A percentile compares a stretch with the other conserved stretches of the same genome.
Evolutionary conservation across 1,140 invertebrate genomes (phyloP).

Genomic region (Theocolax elegans): DNA sequence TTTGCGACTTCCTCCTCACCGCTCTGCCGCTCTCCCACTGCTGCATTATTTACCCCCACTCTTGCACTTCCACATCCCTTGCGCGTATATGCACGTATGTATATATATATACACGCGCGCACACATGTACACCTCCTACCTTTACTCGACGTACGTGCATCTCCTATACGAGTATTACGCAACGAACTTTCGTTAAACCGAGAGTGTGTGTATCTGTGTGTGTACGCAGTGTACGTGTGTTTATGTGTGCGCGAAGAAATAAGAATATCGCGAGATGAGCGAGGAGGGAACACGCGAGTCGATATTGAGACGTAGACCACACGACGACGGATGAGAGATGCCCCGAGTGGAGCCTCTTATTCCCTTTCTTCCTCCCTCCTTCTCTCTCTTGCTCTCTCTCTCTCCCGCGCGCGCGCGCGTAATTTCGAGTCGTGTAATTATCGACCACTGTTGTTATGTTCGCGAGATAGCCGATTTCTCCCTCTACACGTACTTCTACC

Average conservation of each 20-base stretch:
- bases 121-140: not conserved
- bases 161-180: too few species aligned
- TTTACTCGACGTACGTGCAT: not conserved
- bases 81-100: not conserved
- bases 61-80: too few species aligned
- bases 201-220: conserved; percentile 40
- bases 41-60: conserved; percentile 27
- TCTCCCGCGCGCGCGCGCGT: conserved; percentile 46
- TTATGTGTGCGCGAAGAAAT: too few species aligned
- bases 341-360: not conserved
- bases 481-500: not conserved
- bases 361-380: not conserved
- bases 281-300: conserved; percentile 15
- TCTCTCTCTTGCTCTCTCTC: conserved; percentile 11
- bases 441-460: conserved; percentile 53
- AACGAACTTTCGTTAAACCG: too few species aligned
- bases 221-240: not conserved
- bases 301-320: conserved; percentile 61
- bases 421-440: conserved; percentile 61
- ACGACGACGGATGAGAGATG: conserved; percentile 46
- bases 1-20: conserved; percentile 8
- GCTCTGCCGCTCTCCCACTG: not conserved
- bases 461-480: conserved; percentile 27
- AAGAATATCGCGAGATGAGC: not conserved
- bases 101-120: not conserved